phyloP scores from a whole-genome alignment of 2,113 vertebrate species.

The Melierax canorus region DNA sequence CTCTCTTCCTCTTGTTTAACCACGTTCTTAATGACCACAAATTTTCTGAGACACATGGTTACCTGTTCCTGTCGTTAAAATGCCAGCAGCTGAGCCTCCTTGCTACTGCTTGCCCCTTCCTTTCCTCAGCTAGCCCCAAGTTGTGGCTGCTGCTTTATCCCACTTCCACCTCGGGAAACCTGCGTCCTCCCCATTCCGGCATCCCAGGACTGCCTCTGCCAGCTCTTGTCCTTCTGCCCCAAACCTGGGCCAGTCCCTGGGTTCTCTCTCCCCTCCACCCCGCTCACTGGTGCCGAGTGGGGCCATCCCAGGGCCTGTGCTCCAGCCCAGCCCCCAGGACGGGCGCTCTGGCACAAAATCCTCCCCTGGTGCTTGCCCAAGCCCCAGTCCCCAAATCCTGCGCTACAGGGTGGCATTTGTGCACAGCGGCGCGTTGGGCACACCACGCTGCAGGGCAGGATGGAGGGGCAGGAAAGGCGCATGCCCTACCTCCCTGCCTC shows the following conservation, averaged over 20 bases:
- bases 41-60: not conserved
- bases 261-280: not conserved
- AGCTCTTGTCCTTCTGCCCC: not conserved
- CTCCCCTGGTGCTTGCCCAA: not conserved
- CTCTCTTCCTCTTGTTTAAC: not conserved
- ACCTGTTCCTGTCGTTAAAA: not conserved
- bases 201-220: not conserved
- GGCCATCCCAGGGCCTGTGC: not conserved
- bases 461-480: not conserved
- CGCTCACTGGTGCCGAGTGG: not conserved
- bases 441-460: accelerated
- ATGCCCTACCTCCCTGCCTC: not conserved
- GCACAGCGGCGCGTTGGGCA: not conserved
- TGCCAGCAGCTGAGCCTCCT: not conserved
- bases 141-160: not conserved
- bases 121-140: not conserved
- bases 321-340: not conserved
- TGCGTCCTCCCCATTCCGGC: no score
- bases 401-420: not conserved
- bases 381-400: not conserved
- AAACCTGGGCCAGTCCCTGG: not conserved
- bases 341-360: not conserved
- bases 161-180: not conserved
- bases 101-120: not conserved
- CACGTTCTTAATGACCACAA: not conserved